Percentiles rank a stretch among this genome's conserved stretches.
These are phyloP conservation scores for Xanthia togata DNA, from an alignment of 2,888 invertebrate genomes.

Conservation along the genomic window DNA sequence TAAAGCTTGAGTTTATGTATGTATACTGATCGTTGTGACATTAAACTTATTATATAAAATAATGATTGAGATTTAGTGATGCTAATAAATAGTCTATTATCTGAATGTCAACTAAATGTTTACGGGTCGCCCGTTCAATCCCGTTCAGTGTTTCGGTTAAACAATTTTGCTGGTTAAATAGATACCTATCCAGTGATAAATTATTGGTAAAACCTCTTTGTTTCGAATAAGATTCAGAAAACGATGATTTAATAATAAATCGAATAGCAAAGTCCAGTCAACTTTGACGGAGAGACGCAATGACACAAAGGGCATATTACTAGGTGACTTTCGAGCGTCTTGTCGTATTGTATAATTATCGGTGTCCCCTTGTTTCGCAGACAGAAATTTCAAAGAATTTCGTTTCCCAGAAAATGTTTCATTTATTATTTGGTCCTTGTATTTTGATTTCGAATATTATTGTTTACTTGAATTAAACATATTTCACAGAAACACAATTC, in stretches of 20 bases:
- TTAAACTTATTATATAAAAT: neutral
- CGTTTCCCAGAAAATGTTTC: too few species aligned
- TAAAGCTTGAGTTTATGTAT: too few species aligned
- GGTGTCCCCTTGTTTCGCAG: too few species aligned
- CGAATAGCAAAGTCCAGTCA: neutral
- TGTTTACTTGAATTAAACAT: too few species aligned
- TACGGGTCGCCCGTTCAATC: neutral
- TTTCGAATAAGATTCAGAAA: slow-evolving; percentile 22
- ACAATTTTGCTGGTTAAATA: slow-evolving; percentile 1
- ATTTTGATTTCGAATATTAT: too few species aligned
- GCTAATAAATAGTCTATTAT: neutral
- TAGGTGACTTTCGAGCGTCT: neutral
- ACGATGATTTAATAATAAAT: slow-evolving; percentile 23
- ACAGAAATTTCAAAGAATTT: too few species aligned
- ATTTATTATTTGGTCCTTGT: too few species aligned
- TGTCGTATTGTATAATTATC: too few species aligned
- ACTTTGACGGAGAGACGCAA: neutral
- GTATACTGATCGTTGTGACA: neutral
- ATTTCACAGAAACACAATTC: too few species aligned
- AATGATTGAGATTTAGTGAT: neutral
- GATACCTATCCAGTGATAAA: neutral
- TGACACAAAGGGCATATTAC: neutral
- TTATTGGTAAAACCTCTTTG: slow-evolving; percentile 27
- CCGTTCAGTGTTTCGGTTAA: neutral
- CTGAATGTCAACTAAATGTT: slow-evolving; percentile 10